Evolutionary conservation across 2,113 vertebrate genomes (phyloP).

Genomic region (Oreochromis tanganicae): DNA sequence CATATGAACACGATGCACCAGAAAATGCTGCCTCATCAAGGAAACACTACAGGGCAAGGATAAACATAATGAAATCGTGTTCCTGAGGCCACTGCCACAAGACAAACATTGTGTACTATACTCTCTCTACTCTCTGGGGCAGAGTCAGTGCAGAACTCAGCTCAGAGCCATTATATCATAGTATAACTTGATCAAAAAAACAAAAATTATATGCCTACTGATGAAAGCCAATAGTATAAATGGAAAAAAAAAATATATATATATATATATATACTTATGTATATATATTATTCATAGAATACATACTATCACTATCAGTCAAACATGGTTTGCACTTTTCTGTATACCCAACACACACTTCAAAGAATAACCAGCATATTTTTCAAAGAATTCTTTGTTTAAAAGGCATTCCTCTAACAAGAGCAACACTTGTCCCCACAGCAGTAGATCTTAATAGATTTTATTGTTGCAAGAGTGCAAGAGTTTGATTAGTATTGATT

Average conservation of each 20-base stretch:
- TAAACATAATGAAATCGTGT: background rate
- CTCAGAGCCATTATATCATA: background rate
- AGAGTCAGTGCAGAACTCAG: background rate
- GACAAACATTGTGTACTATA: background rate
- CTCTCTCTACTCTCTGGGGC: background rate
- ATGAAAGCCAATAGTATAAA: background rate
- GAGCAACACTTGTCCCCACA: background rate
- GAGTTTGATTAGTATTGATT: no score
- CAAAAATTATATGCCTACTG: background rate
- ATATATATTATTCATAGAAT: no score
- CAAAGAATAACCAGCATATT: background rate
- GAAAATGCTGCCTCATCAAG: background rate
- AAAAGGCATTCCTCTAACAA: background rate
- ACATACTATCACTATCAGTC: background rate
- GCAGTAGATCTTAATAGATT: background rate
- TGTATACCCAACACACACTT: background rate
- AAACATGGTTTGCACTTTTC: background rate
- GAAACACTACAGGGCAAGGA: background rate
- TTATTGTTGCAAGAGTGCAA: background rate
- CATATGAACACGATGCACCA: background rate
- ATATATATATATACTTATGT: no score
- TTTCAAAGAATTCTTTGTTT: background rate
- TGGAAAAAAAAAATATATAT: fast-evolving
- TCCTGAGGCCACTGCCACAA: background rate
- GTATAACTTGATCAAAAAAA: background rate